phyloP scores from a whole-genome alignment of 1,140 invertebrate species.

The Zaprionus ornatus region DNA sequence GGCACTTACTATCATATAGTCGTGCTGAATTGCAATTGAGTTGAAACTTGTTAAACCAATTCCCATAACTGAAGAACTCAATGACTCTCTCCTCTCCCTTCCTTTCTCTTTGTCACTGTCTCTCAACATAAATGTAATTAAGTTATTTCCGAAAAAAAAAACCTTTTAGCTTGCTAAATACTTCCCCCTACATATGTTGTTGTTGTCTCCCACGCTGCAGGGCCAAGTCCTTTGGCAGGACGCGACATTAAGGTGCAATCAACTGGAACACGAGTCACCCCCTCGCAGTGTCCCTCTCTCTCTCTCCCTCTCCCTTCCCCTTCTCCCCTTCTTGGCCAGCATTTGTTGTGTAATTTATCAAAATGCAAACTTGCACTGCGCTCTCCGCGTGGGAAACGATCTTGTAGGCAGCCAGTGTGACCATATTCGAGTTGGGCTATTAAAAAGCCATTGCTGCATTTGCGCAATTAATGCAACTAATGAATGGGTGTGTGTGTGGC shows the following conservation, averaged over 20 bases:
- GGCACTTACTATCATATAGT: neutral
- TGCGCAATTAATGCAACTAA: conserved; percentile 61
- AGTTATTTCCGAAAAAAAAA: neutral
- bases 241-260: conserved; percentile 65
- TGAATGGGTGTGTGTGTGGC: conserved; percentile 32
- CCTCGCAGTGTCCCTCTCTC: neutral
- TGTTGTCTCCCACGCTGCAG: conserved; percentile 60
- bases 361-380: conserved; percentile 22
- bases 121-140: neutral
- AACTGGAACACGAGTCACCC: conserved; percentile 49
- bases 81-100: neutral
- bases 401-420: conserved; percentile 7
- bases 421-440: conserved; percentile 44
- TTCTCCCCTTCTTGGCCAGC: conserved; percentile 11
- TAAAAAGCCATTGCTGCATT: conserved; percentile 76
- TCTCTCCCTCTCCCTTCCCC: neutral
- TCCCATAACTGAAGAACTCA: no score
- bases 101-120: neutral
- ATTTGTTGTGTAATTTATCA: conserved; percentile 74
- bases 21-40: neutral
- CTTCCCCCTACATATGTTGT: neutral
- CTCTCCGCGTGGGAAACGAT: conserved; percentile 58
- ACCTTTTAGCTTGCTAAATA: conserved; percentile 2
- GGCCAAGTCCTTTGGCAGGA: conserved; percentile 56
- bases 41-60: neutral